These are phyloP conservation scores for Ciconia nigra DNA, from an alignment of 2,797 vertebrate species.

Conservation along the genomic window DNA sequence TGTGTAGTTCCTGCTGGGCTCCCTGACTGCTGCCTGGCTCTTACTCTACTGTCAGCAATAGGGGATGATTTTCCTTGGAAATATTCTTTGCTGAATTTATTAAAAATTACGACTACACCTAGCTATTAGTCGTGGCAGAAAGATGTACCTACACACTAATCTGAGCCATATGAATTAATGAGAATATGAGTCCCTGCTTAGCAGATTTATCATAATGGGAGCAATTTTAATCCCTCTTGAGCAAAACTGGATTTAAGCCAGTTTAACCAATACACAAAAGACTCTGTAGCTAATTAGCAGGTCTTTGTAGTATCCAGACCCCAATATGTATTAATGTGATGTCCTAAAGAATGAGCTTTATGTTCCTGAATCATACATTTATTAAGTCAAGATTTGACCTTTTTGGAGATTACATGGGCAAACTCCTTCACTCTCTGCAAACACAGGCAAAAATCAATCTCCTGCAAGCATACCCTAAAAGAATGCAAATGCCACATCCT, in stretches of 20 bases:
- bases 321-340: slow-evolving; percentile 48
- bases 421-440: slow-evolving; percentile 33
- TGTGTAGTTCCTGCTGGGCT: neutral
- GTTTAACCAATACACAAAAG: slow-evolving; percentile 48
- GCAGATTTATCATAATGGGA: neutral
- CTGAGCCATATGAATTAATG: neutral
- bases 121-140: neutral
- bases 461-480: neutral
- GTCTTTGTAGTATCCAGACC: slow-evolving; percentile 3
- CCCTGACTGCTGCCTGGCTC: neutral
- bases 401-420: slow-evolving; percentile 22
- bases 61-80: neutral
- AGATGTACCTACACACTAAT: neutral
- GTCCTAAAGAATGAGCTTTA: slow-evolving; percentile 45
- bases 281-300: slow-evolving; percentile 33
- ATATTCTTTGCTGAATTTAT: neutral
- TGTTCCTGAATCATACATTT: slow-evolving; percentile 48
- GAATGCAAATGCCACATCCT: slow-evolving; percentile 2
- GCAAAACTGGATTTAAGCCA: neutral
- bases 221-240: slow-evolving; percentile 17
- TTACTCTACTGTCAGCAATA: neutral
- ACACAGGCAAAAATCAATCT: slow-evolving; percentile 29
- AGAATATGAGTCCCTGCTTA: neutral
- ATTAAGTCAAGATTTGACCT: slow-evolving; percentile 63
- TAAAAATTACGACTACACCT: neutral